Conservation (phyloP, 1,140 invertebrate genomes). For the Drosophila guanche region DNA sequence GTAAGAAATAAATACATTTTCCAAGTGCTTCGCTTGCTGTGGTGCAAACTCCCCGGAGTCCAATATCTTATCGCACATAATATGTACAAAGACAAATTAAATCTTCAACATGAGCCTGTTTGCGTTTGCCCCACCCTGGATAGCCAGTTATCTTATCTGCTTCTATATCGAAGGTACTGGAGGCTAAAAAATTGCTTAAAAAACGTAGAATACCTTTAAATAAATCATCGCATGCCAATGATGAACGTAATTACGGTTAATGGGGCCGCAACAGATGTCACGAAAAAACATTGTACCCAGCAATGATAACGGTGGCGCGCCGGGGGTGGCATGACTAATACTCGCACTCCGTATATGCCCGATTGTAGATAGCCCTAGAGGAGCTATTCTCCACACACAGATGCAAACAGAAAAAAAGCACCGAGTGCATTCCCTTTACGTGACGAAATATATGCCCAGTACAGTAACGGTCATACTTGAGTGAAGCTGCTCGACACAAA, state of each 20-base stretch:
- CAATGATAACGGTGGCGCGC: slow-evolving; percentile 8
- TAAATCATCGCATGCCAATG: slow-evolving; percentile 58
- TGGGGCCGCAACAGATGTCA: slow-evolving; percentile 48
- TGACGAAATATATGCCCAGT: too few species aligned
- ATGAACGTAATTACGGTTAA: slow-evolving; percentile 59
- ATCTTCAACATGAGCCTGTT: slow-evolving; percentile 23
- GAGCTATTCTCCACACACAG: too few species aligned
- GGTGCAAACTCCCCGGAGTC: background rate
- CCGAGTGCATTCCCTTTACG: too few species aligned
- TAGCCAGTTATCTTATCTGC: slow-evolving; percentile 59
- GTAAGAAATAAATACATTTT: slow-evolving; percentile 85
- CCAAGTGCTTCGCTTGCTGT: background rate
- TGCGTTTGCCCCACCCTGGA: slow-evolving; percentile 14
- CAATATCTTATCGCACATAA: slow-evolving; percentile 51
- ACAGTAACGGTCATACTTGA: too few species aligned
- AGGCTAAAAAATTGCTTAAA: slow-evolving; percentile 14
- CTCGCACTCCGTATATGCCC: slow-evolving; percentile 1
- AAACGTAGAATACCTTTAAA: slow-evolving; percentile 26
- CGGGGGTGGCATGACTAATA: slow-evolving; percentile 21
- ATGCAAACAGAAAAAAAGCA: too few species aligned
- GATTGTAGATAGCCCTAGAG: background rate
- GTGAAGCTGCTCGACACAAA: too few species aligned
- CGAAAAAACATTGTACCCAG: slow-evolving; percentile 28
- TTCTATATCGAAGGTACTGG: slow-evolving; percentile 14
- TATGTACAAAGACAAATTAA: slow-evolving; percentile 30